Evolutionary conservation across 2,113 vertebrate genomes (phyloP).

Genomic region (Gobius niger): DNA sequence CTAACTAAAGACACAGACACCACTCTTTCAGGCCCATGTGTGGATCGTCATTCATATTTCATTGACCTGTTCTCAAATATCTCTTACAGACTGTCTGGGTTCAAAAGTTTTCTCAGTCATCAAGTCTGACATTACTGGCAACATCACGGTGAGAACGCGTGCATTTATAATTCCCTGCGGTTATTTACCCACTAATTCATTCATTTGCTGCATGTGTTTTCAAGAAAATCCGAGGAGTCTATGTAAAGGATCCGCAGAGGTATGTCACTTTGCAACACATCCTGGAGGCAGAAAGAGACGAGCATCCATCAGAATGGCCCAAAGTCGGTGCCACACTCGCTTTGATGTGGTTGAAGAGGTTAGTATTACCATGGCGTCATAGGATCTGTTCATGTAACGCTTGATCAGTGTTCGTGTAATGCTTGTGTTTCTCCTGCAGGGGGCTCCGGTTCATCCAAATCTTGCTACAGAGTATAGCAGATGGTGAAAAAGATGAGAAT

Average conservation of each 20-base stretch:
- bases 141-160: constrained; percentile 83
- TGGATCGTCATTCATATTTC: constrained; percentile 51
- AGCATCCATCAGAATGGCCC: constrained; percentile 84
- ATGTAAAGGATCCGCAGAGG: constrained; percentile 85
- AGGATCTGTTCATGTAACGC: background rate
- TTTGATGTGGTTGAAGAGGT: constrained; percentile 98
- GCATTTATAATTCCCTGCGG: background rate
- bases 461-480: constrained; percentile 91
- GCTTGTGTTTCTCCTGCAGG: constrained; percentile 66
- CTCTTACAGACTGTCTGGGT: constrained; percentile 87
- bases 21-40: background rate
- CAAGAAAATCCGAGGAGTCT: constrained; percentile 90
- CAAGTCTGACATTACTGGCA: constrained; percentile 90
- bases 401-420: background rate
- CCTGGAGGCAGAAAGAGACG: constrained; percentile 85
- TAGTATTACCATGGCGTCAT: background rate
- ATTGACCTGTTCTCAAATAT: constrained; percentile 43
- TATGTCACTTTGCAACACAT: constrained; percentile 91
- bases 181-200: background rate
- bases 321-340: constrained; percentile 89
- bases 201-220: background rate
- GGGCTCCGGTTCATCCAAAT: constrained; percentile 94
- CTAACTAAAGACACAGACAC: background rate
- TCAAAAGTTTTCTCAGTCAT: constrained; percentile 85
- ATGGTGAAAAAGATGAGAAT: constrained; percentile 87